A percentile compares a stretch with the other conserved stretches of the same genome.
phyloP scores from a whole-genome alignment of 2,113 vertebrate species.

The Campylomormyrus numenius region DNA sequence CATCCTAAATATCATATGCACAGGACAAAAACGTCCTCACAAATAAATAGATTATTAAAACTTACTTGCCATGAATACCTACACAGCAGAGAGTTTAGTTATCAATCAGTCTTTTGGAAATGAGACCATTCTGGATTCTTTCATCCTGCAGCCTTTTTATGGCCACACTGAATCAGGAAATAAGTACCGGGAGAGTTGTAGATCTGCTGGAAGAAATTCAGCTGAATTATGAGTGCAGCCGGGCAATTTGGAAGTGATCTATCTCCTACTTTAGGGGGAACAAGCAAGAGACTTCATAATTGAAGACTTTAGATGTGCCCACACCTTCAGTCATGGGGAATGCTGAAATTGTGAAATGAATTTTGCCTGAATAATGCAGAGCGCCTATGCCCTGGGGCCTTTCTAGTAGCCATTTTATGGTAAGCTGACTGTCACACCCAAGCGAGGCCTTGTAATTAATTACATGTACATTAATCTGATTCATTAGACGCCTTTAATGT shows the following conservation, averaged over 20 bases:
- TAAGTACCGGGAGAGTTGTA: conserved; percentile 9
- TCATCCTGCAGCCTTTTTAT: not conserved
- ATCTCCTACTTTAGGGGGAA: not conserved
- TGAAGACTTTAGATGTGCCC: not conserved
- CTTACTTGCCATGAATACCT: not conserved
- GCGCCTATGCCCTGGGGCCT: not conserved
- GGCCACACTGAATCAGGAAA: not conserved
- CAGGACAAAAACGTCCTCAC: not conserved
- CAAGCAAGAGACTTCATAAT: conserved; percentile 13
- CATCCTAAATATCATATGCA: not conserved
- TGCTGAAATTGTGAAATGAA: not conserved
- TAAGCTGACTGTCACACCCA: not conserved
- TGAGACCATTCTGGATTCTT: conserved; percentile 8
- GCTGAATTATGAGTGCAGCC: conserved; percentile 10
- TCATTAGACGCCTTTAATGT: not conserved
- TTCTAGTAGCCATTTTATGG: not conserved
- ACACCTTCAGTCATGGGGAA: not conserved
- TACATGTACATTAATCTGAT: not conserved
- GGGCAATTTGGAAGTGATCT: conserved; percentile 8
- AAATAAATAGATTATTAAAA: not conserved
- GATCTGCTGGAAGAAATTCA: not conserved
- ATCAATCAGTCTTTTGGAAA: not conserved
- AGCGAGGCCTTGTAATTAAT: not conserved
- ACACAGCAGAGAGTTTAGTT: not conserved
- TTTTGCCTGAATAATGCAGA: not conserved